Evolutionary conservation across 1,140 invertebrate genomes (phyloP), one percentile per base, ranked within the genome.

Genomic region (Aphidius gifuensis): DNA sequence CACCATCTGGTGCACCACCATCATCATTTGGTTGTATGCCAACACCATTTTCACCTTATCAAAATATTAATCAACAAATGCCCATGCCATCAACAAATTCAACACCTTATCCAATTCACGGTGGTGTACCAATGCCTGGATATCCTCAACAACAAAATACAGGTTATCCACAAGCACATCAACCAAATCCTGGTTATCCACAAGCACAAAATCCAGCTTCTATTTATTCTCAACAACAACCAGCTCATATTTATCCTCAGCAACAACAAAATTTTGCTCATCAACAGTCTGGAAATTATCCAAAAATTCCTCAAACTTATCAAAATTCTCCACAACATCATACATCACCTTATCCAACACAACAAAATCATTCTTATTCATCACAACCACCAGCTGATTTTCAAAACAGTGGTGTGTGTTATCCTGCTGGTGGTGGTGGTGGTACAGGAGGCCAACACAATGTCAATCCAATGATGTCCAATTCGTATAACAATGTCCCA

Each of bases 381-480:
- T 50, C 42, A n/a, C 49, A 6, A 60, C 51, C 70, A 45, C 70
- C 54, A 62, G 53, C 48, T 49, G 23, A 9, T 8, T 44, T 40
- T 39, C 53, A 64, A 48, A 60, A 43, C 64, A 67, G 58, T 64
- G 69, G 71, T 56, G 71, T 65, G 67, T 69, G 64, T 46, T 73
- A 72, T 71, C 65, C 71, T 53, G 75, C 71, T 53, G 75, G 23
- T 32, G 76, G 75, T 76, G 77, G 68, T 75, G 75, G 68, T 73
- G 70, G 67, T 65, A 57, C 66, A 62, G 69, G 58, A 60, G 62
- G 59, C 40, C 23, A 32, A 32, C 23, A 32, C 23, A 32, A 64
- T 59, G 21, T 69, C 23, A 32, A 32, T 32, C 23, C 2, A 32
- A 32, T 32, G 23, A 32, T 32, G 23, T 32, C 23, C 2, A 32